Conservation (phyloP, 1,140 invertebrate genomes). For the Pomacea maculata region DNA sequence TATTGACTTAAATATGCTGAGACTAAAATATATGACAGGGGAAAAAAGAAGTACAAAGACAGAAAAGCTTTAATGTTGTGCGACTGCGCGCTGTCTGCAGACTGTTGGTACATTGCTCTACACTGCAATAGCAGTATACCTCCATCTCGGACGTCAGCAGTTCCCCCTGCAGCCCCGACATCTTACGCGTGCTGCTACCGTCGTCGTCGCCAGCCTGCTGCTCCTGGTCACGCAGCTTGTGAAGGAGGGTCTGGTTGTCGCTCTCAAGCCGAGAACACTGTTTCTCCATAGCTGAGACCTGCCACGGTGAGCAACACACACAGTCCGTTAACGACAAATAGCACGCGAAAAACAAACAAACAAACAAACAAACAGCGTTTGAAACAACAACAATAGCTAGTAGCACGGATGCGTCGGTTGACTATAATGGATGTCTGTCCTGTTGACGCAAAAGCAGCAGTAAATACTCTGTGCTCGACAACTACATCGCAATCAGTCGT, state of each 20-base stretch:
- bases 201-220: slow-evolving; percentile 16
- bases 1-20: too few species aligned
- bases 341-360: not conserved
- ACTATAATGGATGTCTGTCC: too few species aligned
- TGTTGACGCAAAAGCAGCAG: too few species aligned
- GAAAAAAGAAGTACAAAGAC: too few species aligned
- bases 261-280: slow-evolving; percentile 43
- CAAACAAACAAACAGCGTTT: not conserved
- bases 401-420: too few species aligned
- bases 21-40: too few species aligned
- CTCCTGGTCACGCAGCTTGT: slow-evolving; percentile 46
- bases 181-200: slow-evolving; percentile 31
- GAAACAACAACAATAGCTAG: not conserved
- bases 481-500: too few species aligned
- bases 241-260: slow-evolving; percentile 47
- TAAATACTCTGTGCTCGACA: too few species aligned
- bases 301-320: slow-evolving; percentile 27
- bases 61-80: too few species aligned
- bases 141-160: slow-evolving; percentile 64
- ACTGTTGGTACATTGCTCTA: too few species aligned
- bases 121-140: not conserved
- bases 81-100: too few species aligned
- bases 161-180: slow-evolving; percentile 32
- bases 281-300: slow-evolving; percentile 44
- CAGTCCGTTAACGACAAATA: not conserved